Evolutionary conservation across 2,888 invertebrate species (phyloP), one percentile per base, ranked within the genome.

Genomic region (Trachelus stipa): DNA sequence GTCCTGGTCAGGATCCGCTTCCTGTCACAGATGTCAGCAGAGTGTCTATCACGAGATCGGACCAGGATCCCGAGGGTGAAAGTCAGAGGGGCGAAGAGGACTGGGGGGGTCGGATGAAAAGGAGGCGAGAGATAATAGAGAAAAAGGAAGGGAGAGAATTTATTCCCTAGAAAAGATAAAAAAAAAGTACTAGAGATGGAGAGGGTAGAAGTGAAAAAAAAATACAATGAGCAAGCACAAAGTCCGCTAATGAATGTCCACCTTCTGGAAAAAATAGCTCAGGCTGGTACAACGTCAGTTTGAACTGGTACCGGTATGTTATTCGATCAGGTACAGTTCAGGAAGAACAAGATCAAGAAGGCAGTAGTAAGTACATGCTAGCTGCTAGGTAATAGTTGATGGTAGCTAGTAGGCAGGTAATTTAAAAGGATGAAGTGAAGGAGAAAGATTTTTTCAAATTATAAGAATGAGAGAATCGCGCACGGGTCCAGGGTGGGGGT

Each of bases 181-280:
- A 75, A 77, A 77, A 73, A 69, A 74, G 75, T 11, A 68, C 68
- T 74, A 68, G 79, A 69, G 56, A 76, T 31, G 69, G 35, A 73
- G 68, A 15, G n/a, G 31, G 69, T 33, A 34, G 68, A 56, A n/a
- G 6, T 31, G 4, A 35, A 34, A 35, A 69, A 34, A 68, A 35
- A 68, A 80, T 33, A 33, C 23, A 12, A 69, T 34, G 33, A 40
- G 33, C 23, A 12, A 84, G 87, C 85, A 88, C 88, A 90, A 90
- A 90, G 91, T 88, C 87, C 88, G 88, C 90, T 91, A 91, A 91
- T 91, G 91, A 90, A 91, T 89, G 91, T 90, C 90, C 90, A 90
- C 89, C 90, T 88, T 87, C 87, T 87, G 88, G 87, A 87, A 89
- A 88, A 90, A 90, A 89, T 89, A 87, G 88, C 87, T 88, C 88